Conservation (phyloP, 2,113 vertebrate species). For the Elephantulus edwardii region DNA sequence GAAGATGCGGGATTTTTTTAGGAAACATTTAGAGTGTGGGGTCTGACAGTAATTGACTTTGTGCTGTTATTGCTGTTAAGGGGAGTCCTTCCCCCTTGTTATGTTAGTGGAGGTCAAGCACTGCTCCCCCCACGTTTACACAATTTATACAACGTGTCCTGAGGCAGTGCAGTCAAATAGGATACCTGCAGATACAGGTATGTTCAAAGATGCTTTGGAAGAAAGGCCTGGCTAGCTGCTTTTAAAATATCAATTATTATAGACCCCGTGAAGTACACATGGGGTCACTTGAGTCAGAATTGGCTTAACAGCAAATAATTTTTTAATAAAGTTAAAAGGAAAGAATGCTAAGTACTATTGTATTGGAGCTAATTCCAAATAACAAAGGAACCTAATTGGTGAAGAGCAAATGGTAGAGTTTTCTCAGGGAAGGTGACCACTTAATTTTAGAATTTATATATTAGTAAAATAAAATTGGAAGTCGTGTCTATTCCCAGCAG, state of each 20-base stretch:
- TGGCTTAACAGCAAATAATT: background rate
- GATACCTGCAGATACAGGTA: background rate
- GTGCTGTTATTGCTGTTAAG: no score
- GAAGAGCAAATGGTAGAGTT: background rate
- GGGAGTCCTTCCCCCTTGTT: no score
- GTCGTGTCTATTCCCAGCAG: background rate
- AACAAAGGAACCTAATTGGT: slow-evolving; percentile 10
- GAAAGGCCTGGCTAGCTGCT: background rate
- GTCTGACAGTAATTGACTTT: no score
- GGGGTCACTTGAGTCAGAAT: background rate
- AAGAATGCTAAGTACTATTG: background rate
- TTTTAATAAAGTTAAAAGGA: background rate
- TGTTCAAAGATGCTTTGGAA: background rate
- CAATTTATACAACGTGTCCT: no score
- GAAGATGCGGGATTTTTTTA: no score
- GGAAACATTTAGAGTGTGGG: no score
- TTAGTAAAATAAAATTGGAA: background rate
- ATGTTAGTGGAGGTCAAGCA: no score
- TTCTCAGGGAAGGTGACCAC: background rate
- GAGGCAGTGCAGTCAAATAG: background rate
- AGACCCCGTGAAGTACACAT: background rate
- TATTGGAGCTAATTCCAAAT: background rate
- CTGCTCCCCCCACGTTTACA: no score
- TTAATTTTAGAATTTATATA: background rate
- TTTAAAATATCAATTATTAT: background rate